Conservation (phyloP, 2,797 vertebrate species). For the Yasuhikotakia modesta region DNA sequence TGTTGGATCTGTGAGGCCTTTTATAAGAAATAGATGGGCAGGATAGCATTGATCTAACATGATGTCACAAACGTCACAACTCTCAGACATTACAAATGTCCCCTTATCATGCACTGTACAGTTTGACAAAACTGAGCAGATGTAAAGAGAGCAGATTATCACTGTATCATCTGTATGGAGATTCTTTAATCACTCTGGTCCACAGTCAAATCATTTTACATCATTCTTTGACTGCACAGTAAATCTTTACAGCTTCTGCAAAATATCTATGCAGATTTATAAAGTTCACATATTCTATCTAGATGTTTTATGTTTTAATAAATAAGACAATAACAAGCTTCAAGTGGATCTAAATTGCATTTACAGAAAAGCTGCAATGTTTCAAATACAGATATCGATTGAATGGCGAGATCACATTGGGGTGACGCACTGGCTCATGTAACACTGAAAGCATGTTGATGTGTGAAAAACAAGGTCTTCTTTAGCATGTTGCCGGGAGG, state of each 20-base stretch:
- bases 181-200: constrained; percentile 17
- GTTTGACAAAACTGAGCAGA: constrained; percentile 75
- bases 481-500: not conserved
- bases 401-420: constrained; percentile 65
- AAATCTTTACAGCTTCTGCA: constrained; percentile 39
- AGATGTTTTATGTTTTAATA: constrained; percentile 75
- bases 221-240: constrained; percentile 31
- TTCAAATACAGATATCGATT: constrained; percentile 66
- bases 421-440: constrained; percentile 48
- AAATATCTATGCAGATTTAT: constrained; percentile 58
- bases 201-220: constrained; percentile 15
- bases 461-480: constrained; percentile 11
- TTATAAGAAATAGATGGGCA: constrained; percentile 63
- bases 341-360: constrained; percentile 69
- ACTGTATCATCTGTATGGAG: constrained; percentile 66
- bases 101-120: constrained; percentile 84
- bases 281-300: constrained; percentile 71
- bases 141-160: constrained; percentile 60
- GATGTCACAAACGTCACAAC: constrained; percentile 75
- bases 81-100: constrained; percentile 78
- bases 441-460: constrained; percentile 56
- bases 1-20: not conserved
- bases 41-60: constrained; percentile 62
- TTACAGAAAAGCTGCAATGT: constrained; percentile 67
- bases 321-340: constrained; percentile 72